These are phyloP conservation scores for Sinocyclocheilus rhinocerous DNA, from an alignment of 2,113 vertebrate genomes.

Conservation along the genomic window DNA sequence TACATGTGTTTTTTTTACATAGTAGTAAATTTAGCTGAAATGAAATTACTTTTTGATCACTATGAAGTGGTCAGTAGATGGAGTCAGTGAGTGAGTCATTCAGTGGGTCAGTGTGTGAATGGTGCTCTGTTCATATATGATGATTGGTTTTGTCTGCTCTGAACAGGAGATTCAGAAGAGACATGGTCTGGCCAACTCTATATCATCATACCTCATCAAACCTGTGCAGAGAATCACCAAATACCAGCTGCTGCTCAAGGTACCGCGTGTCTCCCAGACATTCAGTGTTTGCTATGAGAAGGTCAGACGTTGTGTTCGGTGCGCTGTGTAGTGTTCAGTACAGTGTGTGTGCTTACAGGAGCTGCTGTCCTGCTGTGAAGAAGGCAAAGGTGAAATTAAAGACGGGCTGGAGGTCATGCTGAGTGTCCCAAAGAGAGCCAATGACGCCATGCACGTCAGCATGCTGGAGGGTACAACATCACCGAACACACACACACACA, in stretches of 20 bases:
- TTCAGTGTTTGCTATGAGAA: background rate
- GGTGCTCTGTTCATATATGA: background rate
- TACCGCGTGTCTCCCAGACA: constrained; percentile 52
- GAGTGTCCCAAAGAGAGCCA: constrained; percentile 95
- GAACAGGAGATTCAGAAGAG: constrained; percentile 95
- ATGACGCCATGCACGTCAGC: constrained; percentile 97
- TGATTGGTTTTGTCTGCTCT: background rate
- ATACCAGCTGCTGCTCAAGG: constrained; percentile 97
- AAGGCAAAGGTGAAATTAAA: constrained; percentile 97
- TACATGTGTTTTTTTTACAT: background rate
- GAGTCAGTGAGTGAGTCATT: constrained; percentile 34
- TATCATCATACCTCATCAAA: constrained; percentile 98
- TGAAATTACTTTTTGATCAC: background rate
- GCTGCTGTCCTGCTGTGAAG: constrained; percentile 95
- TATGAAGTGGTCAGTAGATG: constrained; percentile 56
- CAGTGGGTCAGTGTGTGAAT: background rate
- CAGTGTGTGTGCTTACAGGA: constrained; percentile 77
- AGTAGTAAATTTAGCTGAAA: background rate
- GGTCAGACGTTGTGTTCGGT: background rate
- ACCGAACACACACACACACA: background rate
- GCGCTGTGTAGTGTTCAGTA: background rate
- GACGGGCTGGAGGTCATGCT: constrained; percentile 98
- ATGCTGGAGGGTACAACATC: constrained; percentile 91
- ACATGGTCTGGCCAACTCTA: constrained; percentile 93
- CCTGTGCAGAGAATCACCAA: constrained; percentile 99